A percentile compares a stretch with the other conserved stretches of the same genome.
Evolutionary conservation across 2,113 vertebrate species (phyloP).

Genomic region (Riparia riparia): DNA sequence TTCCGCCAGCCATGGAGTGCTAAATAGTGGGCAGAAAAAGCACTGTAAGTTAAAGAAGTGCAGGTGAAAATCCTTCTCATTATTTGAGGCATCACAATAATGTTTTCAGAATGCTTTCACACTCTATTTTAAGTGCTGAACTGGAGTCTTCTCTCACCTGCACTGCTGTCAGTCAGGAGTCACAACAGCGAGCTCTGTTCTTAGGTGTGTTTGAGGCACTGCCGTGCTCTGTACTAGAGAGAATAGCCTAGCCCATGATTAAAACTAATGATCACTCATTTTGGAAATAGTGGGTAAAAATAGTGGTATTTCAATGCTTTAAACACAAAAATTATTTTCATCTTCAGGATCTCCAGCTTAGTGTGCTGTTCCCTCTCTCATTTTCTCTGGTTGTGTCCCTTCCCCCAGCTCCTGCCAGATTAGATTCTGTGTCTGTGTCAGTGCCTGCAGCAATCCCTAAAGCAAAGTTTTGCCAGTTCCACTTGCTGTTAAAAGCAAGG

Average conservation of each 20-base stretch:
- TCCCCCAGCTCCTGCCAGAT: not conserved
- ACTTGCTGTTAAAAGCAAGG: conserved; percentile 17
- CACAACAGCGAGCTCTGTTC: rapidly evolving
- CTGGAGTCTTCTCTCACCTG: not conserved
- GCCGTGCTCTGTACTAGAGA: not conserved
- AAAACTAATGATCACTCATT: not conserved
- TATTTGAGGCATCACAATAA: not conserved
- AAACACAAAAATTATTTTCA: not conserved
- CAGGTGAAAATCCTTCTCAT: conserved; percentile 35
- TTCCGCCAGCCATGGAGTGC: not conserved
- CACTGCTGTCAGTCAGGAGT: not conserved
- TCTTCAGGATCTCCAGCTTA: not conserved
- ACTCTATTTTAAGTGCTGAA: not conserved
- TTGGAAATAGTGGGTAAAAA: not conserved
- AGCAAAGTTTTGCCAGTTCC: conserved; percentile 14
- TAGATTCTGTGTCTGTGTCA: conserved; percentile 24
- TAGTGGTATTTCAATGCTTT: not conserved
- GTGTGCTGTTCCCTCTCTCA: not conserved
- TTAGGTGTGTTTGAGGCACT: not conserved
- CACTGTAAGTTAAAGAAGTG: not conserved
- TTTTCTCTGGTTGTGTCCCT: not conserved
- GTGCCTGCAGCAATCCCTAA: conserved; percentile 7
- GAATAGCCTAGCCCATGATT: not conserved
- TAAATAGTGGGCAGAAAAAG: conserved; percentile 7
- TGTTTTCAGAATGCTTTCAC: not conserved